These are phyloP conservation scores for Sarcophaga caerulescens DNA, from an alignment of 2,888 invertebrate species.

Conservation along the genomic window DNA sequence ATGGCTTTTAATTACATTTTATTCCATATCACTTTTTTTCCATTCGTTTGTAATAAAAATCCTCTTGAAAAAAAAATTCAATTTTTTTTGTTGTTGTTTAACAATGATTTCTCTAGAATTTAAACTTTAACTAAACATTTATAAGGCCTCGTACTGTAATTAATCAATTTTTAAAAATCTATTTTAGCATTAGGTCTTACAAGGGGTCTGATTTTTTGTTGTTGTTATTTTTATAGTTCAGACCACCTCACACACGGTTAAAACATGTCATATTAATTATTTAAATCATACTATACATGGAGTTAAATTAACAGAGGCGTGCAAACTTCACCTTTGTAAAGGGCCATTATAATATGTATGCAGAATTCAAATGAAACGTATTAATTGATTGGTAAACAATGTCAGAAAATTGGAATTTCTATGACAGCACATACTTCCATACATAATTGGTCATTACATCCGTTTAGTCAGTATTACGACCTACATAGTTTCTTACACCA, in stretches of 20 bases:
- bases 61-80: not conserved
- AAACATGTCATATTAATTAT: slow-evolving; percentile 36
- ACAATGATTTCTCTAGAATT: slow-evolving; percentile 28
- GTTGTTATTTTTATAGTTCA: not conserved
- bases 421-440: no score
- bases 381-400: no score
- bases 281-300: not conserved
- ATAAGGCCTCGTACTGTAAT: not conserved
- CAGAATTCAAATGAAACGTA: no score
- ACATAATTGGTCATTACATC: no score
- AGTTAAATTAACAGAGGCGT: not conserved
- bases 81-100: slow-evolving; percentile 3
- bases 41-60: not conserved
- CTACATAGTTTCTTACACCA: no score
- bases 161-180: slow-evolving; percentile 40
- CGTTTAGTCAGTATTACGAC: no score
- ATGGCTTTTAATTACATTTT: slow-evolving; percentile 55
- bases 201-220: not conserved
- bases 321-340: not conserved
- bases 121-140: not conserved
- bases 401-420: no score
- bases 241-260: slow-evolving; percentile 23
- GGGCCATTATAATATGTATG: no score
- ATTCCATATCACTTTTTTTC: no score
- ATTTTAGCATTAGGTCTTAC: not conserved